Evolutionary conservation across 1,140 invertebrate genomes (phyloP).

Genomic region (Homalodisca vitripennis): DNA sequence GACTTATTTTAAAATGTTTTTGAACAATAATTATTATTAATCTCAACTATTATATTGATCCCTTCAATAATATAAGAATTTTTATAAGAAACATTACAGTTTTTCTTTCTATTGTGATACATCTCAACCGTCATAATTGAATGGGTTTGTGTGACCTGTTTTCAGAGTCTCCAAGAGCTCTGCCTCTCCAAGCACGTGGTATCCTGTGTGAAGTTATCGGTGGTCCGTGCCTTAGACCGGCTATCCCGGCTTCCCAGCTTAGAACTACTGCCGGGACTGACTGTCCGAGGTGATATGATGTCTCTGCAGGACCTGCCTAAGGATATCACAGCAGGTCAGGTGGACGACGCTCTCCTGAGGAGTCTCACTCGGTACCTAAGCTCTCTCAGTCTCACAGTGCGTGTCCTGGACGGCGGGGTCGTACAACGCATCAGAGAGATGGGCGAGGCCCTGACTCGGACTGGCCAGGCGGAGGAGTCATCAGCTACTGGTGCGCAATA

Average conservation of each 20-base stretch:
- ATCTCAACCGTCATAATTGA: too few species aligned
- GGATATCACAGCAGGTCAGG: slow-evolving; percentile 5
- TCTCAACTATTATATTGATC: too few species aligned
- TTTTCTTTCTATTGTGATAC: too few species aligned
- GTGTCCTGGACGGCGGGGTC: slow-evolving; percentile 63
- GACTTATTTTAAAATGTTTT: too few species aligned
- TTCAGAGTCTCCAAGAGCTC: slow-evolving; percentile 4
- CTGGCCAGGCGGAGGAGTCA: too few species aligned
- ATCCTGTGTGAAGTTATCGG: slow-evolving; percentile 4
- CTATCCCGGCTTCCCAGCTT: not conserved
- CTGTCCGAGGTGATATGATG: not conserved
- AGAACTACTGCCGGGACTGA: not conserved
- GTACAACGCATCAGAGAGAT: slow-evolving; percentile 52
- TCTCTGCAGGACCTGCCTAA: slow-evolving; percentile 3
- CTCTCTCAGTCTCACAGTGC: slow-evolving; percentile 68
- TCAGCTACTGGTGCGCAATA: too few species aligned
- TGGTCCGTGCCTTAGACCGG: not conserved
- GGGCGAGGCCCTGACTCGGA: not conserved
- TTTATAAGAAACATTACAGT: too few species aligned
- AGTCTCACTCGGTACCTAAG: slow-evolving; percentile 63
- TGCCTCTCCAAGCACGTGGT: not conserved
- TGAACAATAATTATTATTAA: too few species aligned
- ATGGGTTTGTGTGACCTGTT: not conserved
- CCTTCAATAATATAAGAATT: too few species aligned
- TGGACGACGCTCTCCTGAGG: slow-evolving; percentile 34